These are phyloP conservation scores for Crotalus viridis DNA, from an alignment of 2,113 vertebrate species.

Conservation along the genomic window DNA sequence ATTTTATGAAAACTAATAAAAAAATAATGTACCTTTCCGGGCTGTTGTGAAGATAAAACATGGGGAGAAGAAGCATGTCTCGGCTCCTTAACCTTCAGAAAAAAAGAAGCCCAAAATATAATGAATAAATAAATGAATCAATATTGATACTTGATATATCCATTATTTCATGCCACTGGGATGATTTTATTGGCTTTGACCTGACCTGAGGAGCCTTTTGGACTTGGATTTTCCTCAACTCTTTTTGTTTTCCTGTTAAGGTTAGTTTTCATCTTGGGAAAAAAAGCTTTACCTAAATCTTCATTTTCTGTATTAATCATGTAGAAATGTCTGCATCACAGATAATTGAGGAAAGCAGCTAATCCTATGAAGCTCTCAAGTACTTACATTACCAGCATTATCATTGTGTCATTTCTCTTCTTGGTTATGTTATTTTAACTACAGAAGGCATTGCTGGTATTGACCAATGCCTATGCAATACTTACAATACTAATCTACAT, in stretches of 20 bases:
- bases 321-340: neutral
- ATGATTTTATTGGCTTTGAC: neutral
- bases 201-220: neutral
- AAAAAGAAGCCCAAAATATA: neutral
- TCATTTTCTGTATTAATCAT: conserved; percentile 14
- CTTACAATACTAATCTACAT: conserved; percentile 26
- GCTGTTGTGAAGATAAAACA: neutral
- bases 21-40: no score
- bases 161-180: neutral
- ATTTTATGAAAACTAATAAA: no score
- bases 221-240: neutral
- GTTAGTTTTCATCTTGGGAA: neutral
- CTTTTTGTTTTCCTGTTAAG: neutral
- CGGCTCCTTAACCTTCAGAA: neutral
- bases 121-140: neutral
- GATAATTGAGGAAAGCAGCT: neutral
- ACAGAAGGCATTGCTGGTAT: neutral
- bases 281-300: conserved; percentile 7
- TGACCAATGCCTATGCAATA: neutral
- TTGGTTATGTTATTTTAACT: conserved; percentile 13
- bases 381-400: neutral
- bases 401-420: neutral
- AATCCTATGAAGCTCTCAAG: neutral
- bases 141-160: neutral
- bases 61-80: neutral